Evolutionary conservation across 2,113 vertebrate genomes (phyloP).

Genomic region (Urocynchramus pylzowi): DNA sequence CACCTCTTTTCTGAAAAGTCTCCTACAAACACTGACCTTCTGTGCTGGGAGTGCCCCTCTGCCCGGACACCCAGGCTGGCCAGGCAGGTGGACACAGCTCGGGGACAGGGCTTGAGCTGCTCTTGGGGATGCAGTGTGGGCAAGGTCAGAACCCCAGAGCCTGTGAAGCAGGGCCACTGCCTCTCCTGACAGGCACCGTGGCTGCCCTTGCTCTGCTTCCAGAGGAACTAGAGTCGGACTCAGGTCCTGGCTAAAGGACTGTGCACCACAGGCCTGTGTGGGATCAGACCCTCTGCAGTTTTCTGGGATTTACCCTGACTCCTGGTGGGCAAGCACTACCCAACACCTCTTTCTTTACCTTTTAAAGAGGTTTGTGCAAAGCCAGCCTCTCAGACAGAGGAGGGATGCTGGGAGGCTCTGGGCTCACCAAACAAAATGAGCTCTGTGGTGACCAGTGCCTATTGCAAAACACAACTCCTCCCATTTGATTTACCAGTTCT

Average conservation of each 20-base stretch:
- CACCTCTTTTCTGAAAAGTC: neutral
- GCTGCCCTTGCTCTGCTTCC: neutral
- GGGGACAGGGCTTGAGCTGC: neutral
- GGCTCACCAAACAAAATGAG: neutral
- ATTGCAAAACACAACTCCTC: neutral
- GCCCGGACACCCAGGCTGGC: neutral
- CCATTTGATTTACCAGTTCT: neutral
- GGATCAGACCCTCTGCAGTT: neutral
- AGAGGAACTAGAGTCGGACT: no score
- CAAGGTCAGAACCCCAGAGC: neutral
- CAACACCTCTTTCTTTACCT: neutral
- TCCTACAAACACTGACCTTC: neutral
- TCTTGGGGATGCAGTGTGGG: neutral
- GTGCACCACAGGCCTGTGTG: neutral
- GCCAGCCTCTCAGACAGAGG: neutral
- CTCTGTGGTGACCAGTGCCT: neutral
- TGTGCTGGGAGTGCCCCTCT: neutral
- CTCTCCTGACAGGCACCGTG: neutral
- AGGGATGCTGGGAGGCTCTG: neutral
- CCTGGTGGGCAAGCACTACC: neutral
- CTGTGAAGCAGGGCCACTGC: neutral
- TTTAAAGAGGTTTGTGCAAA: neutral
- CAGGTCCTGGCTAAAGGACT: neutral
- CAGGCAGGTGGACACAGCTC: rapidly evolving
- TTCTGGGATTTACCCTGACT: neutral